Evolutionary conservation across 2,113 vertebrate species (phyloP), one percentile per base, ranked within the genome.

Genomic region (Myiagra hebetior): DNA sequence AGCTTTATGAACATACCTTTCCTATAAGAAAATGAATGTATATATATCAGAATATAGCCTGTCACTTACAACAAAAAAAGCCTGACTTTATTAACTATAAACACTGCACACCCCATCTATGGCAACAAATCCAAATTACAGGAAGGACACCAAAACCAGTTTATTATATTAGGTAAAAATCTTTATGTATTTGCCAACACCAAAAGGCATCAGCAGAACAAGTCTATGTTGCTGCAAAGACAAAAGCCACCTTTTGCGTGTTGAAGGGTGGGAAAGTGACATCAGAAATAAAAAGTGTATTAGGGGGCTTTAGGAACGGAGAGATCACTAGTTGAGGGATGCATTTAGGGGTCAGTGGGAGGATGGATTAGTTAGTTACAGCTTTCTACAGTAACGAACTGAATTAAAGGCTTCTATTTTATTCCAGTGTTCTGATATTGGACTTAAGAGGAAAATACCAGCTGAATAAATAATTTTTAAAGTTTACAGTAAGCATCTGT

Each of bases 381-480:
- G 68, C 31, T 84, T 93, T 85, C 41, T 57, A 67, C 39, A 85
- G 52, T 37, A 94, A 94, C 57, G 44, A 95, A 84, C 59, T 70
- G 33, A 31, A 80, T 60, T 89, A 87, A 92, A 86, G 74, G 70
- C 67, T 79, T 89, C 59, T 85, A 41, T 64, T 79, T 69, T 83
- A 76, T 60, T 90, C 24, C 81, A 57, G 23, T 74, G 15, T 79
- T 91, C 79, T 57, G 72, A 78, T 69, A 83, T 7, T 87, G 22
- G 52, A 65, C 46, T 81, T 79, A n/a, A 39, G 60, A 39, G 52
- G 72, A 67, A 95, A 95, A 77, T 52, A 65, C 52, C 90, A 91
- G 68, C 93, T 96, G 91, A 93, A 92, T 50, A 96, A 95, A 96
- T 79, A 93, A 35, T 62, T 93, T 89, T 87, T 55, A 69, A 82